Base-by-base conservation (phyloP, 30 jellyfish, hydroid and myxozoan species). In the Chironex yamaguchii region DNA sequence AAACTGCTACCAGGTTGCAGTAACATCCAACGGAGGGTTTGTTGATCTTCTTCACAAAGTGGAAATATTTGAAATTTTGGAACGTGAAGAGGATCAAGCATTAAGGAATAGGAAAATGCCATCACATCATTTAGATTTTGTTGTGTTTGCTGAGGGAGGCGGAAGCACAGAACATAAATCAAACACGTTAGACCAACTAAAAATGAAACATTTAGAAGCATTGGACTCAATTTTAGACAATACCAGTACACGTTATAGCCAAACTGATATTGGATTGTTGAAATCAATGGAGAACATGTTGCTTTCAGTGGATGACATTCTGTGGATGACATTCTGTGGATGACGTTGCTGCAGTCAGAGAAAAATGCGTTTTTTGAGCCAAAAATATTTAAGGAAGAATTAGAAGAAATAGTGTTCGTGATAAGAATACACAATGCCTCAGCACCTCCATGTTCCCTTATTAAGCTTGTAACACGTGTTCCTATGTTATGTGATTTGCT, bases 231-330 rank as follows among this genome's bases (percentile, higher is more conserved):
- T 53, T 53, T 53, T 53, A 32, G 71, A 6, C 9, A 32, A 32
- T 32, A 53, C 26, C 20, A 2, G 26, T 53, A 53, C 71, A 29
- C 13, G 20, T 32, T 53, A 53, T 32, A 2, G 26, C 71, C 20
- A 53, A 53, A 53, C 71, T 53, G 71, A 53, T 32, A 53, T 53
- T 53, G 71, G 71, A 32, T 20, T 53, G 71, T 53, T 53, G 26
- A 53, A 53, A 53, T 53, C 71, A 53, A 53, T 53, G 71, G 71
- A 53, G 71, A 53, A 53, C 4, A 2, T 53, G 3, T 53, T 53
- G 71, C 20, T 53, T 53, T 53, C 20, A 53, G 71, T 32, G 22
- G 20, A n/a, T n/a, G n/a, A n/a, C 71, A 53, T 20, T 20, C 26
- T 17, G 26, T 3, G 71, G 26, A 32, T 17, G 31, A 32, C 26